These are phyloP conservation scores for Nemotelus nigrinus DNA, from an alignment of 2,888 invertebrate genomes.

Conservation along the genomic window DNA sequence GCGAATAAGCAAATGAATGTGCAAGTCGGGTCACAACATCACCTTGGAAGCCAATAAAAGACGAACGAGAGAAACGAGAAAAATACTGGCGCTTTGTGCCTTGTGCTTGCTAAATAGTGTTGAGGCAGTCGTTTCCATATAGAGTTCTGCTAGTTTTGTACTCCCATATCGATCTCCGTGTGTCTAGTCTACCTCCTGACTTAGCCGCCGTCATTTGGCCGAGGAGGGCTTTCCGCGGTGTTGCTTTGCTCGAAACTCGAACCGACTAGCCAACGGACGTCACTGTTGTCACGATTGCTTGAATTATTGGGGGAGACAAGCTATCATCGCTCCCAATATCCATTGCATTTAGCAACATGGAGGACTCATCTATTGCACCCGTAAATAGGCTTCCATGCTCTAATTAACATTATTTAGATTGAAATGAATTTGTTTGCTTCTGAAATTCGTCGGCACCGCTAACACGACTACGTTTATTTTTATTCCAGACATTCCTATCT, in stretches of 20 bases:
- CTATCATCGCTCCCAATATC: background rate
- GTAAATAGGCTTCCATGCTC: constrained; percentile 25
- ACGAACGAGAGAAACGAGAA: background rate
- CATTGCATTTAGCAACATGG: background rate
- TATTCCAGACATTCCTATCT: constrained; percentile 63
- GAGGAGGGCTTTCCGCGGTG: background rate
- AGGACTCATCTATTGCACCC: constrained; percentile 36
- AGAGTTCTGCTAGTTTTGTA: background rate
- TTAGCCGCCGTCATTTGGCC: background rate
- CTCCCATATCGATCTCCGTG: background rate
- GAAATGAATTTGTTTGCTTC: no score
- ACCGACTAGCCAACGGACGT: constrained; percentile 11
- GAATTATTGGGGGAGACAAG: constrained; percentile 12
- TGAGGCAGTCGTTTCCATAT: constrained; percentile 17
- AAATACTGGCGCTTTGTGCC: background rate
- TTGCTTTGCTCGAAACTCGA: background rate
- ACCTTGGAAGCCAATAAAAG: constrained; percentile 32
- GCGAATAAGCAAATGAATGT: constrained; percentile 3
- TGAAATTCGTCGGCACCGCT: no score
- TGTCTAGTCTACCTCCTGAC: background rate
- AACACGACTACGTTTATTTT: no score
- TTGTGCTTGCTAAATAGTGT: background rate
- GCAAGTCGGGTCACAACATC: background rate
- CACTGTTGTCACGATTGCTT: constrained; percentile 20
- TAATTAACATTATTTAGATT: background rate